Base-by-base conservation (phyloP, 1,140 invertebrate species). In the Drosophila sechellia region DNA sequence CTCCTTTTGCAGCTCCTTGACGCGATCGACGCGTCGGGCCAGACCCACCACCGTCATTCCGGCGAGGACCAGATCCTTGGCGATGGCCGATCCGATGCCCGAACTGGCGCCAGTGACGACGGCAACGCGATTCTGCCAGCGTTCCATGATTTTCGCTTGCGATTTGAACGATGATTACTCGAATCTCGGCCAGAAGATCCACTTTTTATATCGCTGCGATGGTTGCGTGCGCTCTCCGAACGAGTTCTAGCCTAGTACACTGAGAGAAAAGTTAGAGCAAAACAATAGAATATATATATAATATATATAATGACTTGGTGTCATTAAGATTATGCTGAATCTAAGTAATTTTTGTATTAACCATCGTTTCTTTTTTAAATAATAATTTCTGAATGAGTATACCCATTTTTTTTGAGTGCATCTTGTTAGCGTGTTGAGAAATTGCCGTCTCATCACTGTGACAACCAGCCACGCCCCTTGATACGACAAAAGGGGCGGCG, bases 71-170 rank as follows among this genome's bases (percentile, higher is more conserved):
- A 97, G 89, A 3, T 90, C 77, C 68, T 93, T 87, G 12, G 93
- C 93, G n/a, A 95, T 92, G 1, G 93, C 94, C 0, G 94, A 93
- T 0, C 96, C 96, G 20, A 97, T 96, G 0, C 96, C 96, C 1
- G 93, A 92, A 64, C 95, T 96, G 0, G 95, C 95, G 0, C 95
- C 96, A 0, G 96, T 96, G 13, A 97, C 94, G 12, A 97, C 93
- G 1, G 95, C 96, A 0, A 95, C 94, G 63, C 94, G 94, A 55
- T 94, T 95, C 1, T 60, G 64, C 95, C 95, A 96, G 17, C 94
- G 93, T 25, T 96, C 95, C 96, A 96, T 96, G 59, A 59, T 63
- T 17, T 8, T 22, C 5, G 59, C 27, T 63, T 22, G 5, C 20
- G 15, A 64, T 10, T 12, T 31, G 11, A 25, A 17, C 20, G 45